Evolutionary conservation across 2,113 vertebrate species (phyloP), one percentile per base, ranked within the genome.

Genomic region (Ictalurus punctatus): DNA sequence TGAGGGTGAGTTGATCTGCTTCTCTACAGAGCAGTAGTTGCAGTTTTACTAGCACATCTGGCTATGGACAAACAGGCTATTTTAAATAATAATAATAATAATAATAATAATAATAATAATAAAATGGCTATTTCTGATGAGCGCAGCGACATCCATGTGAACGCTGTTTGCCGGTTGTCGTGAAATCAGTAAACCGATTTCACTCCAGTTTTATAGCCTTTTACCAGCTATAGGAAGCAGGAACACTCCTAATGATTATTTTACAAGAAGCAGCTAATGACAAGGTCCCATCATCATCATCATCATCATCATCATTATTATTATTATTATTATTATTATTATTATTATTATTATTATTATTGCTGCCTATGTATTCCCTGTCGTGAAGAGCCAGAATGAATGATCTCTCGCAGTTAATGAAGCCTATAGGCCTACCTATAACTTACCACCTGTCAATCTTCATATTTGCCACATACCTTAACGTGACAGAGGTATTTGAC

Each of bases 1-100:
- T 86, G 92, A 95, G 93, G 95, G 95, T 96, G 91, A 95, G 95
- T 95, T 91, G 83, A 88, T 65, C 8, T 73, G 14, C 0, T 59
- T 59, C 89, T 92, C 86, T 54, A 19, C 79, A 63, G 78, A 65
- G 83, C 58, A 61, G 65, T 37, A 56, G 80, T 86, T 61, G 37
- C 13, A 7, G 74, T 92, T 79, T 87, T 63, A 76, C 9, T 4
- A 58, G 6, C 0, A 12, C 23, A 63, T 79, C 17, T 78, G 23
- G 25, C 12, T 23, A 27, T 13, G 16, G 17, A 21, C 30, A 13
- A 4, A 37, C 23, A 12, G 4, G 19, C 27, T 3, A 4, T 12
- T 58, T 17, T n/a, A n/a, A n/a, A 48, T 48, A 48, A 48, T 48
- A 48, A 48, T 48, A 48, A 48, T 48, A 9, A 48, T 52, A 56